These are phyloP conservation scores for Bryconaethiops microstoma DNA, from an alignment of 2,797 vertebrate species.

Conservation along the genomic window DNA sequence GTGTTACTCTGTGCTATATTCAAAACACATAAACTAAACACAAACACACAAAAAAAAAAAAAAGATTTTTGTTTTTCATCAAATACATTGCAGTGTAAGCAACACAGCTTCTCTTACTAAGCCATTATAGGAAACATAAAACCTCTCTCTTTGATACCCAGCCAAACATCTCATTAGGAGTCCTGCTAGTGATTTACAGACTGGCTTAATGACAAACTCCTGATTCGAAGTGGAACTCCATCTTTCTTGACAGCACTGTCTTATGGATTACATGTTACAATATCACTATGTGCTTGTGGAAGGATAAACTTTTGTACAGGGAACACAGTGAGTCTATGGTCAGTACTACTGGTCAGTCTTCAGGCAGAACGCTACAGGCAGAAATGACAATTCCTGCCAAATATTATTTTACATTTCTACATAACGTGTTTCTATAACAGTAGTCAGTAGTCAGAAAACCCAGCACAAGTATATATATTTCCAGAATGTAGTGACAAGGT, in stretches of 20 bases:
- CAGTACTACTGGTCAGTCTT: not conserved
- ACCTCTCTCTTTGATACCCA: constrained; percentile 34
- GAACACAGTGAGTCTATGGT: not conserved
- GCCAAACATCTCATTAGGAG: constrained; percentile 51
- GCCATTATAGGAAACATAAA: constrained; percentile 52
- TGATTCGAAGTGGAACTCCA: constrained; percentile 45
- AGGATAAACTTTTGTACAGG: not conserved
- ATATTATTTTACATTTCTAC: too few species aligned
- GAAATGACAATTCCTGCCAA: too few species aligned
- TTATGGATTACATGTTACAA: not conserved
- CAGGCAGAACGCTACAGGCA: too few species aligned
- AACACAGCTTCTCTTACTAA: constrained; percentile 21
- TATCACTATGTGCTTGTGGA: not conserved
- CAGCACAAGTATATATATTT: too few species aligned
- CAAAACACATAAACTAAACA: not conserved
- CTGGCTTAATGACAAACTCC: constrained; percentile 43
- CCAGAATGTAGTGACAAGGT: too few species aligned
- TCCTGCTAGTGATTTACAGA: constrained; percentile 50
- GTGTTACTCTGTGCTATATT: not conserved
- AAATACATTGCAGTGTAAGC: constrained; percentile 3
- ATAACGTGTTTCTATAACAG: too few species aligned
- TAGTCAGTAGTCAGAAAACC: too few species aligned
- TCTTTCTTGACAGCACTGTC: constrained; percentile 29
- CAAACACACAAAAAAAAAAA: not conserved
- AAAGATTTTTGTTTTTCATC: not conserved